Evolutionary conservation across 2,888 invertebrate species (phyloP), one percentile per base, ranked within the genome.

Genomic region (Cremastinae sp.): DNA sequence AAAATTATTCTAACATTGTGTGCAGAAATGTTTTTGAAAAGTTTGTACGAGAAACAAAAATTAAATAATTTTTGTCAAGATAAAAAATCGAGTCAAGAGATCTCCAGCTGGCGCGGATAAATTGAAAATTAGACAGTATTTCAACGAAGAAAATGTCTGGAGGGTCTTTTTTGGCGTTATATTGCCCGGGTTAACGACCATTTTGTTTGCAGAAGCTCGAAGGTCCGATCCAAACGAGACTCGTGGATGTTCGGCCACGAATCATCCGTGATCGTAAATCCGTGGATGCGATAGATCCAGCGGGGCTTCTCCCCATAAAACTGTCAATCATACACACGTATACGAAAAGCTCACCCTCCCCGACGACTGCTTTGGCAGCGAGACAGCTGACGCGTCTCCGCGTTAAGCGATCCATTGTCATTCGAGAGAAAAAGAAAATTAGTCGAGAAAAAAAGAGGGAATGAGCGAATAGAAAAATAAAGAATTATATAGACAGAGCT

Each of bases 341-440:
- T 72, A 70, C 71, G 77, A 80, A 78, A n/a, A 72, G 75, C 71
- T 72, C 75, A 75, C 81, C 82, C 84, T 81, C 78, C 75, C 5
- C 28, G 28, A 75, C 80, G 79, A 20, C 28, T 69, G 51, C 70
- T 61, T 45, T 62, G 43, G 28, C 78, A 76, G 79, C 78, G 70
- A 80, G 84, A 87, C 86, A 87, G 87, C 87, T 86, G 86, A 87
- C 88, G 83, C 82, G 79, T 87, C 84, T 82, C 81, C 78, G 80
- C 80, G 81, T 80, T 87, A 86, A 87, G 83, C 86, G 85, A 86
- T 84, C 85, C 81, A 87, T 87, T 87, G 86, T 87, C 79, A 80
- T 79, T 76, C 78, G 69, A 38, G 47, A 51, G 34, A 20, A 16
- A 28, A 14, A 43, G 16, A 51, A 12, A 38, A 20, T n/a, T 49